Percentiles rank a stretch among this genome's conserved stretches.
Evolutionary conservation across 1,140 invertebrate species (phyloP).

Genomic region (Eriocheir sinensis): DNA sequence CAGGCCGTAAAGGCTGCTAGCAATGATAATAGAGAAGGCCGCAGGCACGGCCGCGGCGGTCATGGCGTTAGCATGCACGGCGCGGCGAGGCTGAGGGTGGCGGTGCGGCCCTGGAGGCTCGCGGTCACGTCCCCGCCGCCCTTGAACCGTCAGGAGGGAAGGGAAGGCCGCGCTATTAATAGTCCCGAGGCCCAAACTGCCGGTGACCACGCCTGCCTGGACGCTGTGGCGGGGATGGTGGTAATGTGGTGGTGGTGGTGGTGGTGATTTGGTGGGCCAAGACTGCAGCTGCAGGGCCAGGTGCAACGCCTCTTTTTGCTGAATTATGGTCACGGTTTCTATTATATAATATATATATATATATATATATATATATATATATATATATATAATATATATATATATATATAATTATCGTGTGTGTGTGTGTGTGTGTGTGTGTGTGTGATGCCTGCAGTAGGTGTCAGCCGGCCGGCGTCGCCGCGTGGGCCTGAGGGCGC

Average conservation of each 20-base stretch:
- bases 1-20: too few relatives aligned
- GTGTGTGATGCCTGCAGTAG: too few relatives aligned
- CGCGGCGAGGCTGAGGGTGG: too few relatives aligned
- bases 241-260: background rate
- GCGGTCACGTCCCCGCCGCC: background rate
- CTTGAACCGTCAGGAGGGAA: conserved; percentile 1
- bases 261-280: background rate
- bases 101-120: too few relatives aligned
- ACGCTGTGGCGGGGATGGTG: too few relatives aligned
- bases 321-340: background rate
- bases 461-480: too few relatives aligned
- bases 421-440: too few relatives aligned
- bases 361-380: conserved; percentile 31
- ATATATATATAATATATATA: background rate
- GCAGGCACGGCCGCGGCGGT: too few relatives aligned
- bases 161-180: background rate
- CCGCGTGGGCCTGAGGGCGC: too few relatives aligned
- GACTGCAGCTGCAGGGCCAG: background rate
- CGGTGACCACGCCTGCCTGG: background rate
- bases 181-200: background rate
- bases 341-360: background rate
- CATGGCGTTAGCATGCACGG: too few relatives aligned
- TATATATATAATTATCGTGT: conserved; percentile 27
- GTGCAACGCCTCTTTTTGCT: background rate
- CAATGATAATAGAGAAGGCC: too few relatives aligned